These are phyloP conservation scores for Percopsis omiscomaycus DNA, from an alignment of 2,797 vertebrate genomes.

Conservation along the genomic window DNA sequence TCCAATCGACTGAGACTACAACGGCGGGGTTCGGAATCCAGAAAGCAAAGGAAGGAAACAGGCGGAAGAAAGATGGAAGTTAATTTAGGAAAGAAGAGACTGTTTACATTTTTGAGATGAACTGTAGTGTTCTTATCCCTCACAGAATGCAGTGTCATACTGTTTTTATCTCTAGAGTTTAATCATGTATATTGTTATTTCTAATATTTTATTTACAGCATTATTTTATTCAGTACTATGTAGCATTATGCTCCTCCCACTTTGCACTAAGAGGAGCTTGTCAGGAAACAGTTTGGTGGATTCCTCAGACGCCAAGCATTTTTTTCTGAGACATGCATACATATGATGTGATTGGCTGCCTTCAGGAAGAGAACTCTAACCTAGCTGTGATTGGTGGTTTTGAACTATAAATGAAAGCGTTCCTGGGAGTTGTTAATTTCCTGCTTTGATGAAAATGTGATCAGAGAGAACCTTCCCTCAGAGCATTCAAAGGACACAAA, in stretches of 20 bases:
- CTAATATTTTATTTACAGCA: slow-evolving; percentile 66
- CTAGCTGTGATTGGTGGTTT: slow-evolving; percentile 61
- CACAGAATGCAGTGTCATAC: slow-evolving; percentile 82
- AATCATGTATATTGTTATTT: slow-evolving; percentile 71
- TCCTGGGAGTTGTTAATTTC: slow-evolving; percentile 42
- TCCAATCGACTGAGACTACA: slow-evolving; percentile 36
- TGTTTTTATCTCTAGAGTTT: slow-evolving; percentile 79
- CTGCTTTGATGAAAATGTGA: slow-evolving; percentile 65
- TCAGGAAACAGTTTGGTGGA: slow-evolving; percentile 54
- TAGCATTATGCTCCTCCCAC: slow-evolving; percentile 72
- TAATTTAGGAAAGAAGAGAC: slow-evolving; percentile 80
- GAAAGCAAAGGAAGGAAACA: slow-evolving; percentile 25
- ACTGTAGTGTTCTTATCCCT: slow-evolving; percentile 73
- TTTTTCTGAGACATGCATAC: slow-evolving; percentile 49
- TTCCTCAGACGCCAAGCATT: slow-evolving; percentile 43
- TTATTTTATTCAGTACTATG: slow-evolving; percentile 79
- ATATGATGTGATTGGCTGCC: slow-evolving; percentile 56
- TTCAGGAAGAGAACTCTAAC: slow-evolving; percentile 54
- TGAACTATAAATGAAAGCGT: slow-evolving; percentile 50
- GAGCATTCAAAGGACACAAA: slow-evolving; percentile 52
- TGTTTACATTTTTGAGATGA: slow-evolving; percentile 89
- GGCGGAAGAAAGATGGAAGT: slow-evolving; percentile 3
- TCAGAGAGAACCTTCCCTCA: slow-evolving; percentile 35
- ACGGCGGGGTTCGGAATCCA: slow-evolving; percentile 33
- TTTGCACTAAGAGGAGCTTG: slow-evolving; percentile 56